phyloP scores from a whole-genome alignment of 35 echinoderm and acorn worm genomes.

The Apostichopus parvimensis region DNA sequence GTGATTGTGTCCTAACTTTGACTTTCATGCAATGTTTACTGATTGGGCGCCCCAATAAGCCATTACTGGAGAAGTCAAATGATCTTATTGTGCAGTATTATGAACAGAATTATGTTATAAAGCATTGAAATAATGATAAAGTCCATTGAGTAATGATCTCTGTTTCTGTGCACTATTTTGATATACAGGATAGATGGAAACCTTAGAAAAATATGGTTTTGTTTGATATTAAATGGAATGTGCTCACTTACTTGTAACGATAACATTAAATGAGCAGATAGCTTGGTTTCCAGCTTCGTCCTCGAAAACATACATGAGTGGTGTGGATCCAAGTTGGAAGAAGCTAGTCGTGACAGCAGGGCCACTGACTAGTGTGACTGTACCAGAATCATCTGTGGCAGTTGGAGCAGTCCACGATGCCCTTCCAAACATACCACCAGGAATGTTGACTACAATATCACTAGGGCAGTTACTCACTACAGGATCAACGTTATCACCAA shows the following conservation, averaged over 20 bases:
- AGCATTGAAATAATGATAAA: no score
- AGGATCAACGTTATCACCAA: slow-evolving; percentile 41
- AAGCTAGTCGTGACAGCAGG: slow-evolving; percentile 16
- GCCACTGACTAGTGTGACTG: slow-evolving; percentile 21
- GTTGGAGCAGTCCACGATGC: slow-evolving; percentile 64
- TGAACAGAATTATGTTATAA: no score
- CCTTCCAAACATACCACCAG: slow-evolving; percentile 8
- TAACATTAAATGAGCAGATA: slow-evolving; percentile 55
- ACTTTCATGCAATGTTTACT: no score
- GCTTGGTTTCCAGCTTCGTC: slow-evolving; percentile 65
- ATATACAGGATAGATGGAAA: not conserved
- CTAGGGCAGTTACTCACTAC: slow-evolving; percentile 54
- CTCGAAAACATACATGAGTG: slow-evolving; percentile 24
- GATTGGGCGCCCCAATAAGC: no score
- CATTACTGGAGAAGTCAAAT: no score
- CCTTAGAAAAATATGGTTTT: not conserved
- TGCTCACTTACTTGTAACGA: slow-evolving; percentile 32
- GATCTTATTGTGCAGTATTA: no score
- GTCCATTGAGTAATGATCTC: no score
- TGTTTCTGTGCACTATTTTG: not conserved
- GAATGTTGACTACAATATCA: slow-evolving; percentile 25
- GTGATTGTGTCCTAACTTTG: no score
- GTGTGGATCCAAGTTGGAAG: slow-evolving; percentile 46
- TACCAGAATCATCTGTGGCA: slow-evolving; percentile 57
- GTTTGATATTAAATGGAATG: not conserved